Evolutionary conservation across 2,113 vertebrate species (phyloP).

Genomic region (Rhagologus leucostigma): DNA sequence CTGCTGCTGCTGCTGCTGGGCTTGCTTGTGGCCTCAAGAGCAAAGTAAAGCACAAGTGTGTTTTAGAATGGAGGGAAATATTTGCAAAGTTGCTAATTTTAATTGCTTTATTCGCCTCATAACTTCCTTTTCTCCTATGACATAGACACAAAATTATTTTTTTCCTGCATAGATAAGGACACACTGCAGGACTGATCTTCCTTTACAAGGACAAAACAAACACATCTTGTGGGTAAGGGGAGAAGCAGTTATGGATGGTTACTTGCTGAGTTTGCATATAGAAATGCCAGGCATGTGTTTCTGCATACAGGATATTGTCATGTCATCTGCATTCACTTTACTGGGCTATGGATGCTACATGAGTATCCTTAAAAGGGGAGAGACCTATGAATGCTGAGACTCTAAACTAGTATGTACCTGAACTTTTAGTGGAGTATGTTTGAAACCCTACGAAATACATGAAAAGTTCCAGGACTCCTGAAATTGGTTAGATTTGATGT

Average conservation of each 20-base stretch:
- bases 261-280: background rate
- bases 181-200: background rate
- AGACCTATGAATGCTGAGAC: background rate
- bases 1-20: background rate
- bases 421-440: background rate
- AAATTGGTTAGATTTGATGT: background rate
- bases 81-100: background rate
- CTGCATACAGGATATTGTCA: background rate
- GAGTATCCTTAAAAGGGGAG: background rate
- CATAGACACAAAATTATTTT: background rate
- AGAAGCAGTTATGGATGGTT: background rate
- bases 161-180: background rate
- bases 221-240: background rate
- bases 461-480: background rate
- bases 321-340: background rate
- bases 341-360: background rate
- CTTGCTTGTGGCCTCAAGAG: background rate
- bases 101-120: background rate
- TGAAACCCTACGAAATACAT: background rate
- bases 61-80: background rate
- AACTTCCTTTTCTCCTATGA: background rate
- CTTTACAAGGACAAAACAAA: background rate
- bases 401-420: background rate
- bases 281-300: background rate
- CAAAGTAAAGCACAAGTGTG: background rate